Base-by-base conservation (phyloP, 2,113 vertebrate genomes). In the Pelvicachromis taeniatus region DNA sequence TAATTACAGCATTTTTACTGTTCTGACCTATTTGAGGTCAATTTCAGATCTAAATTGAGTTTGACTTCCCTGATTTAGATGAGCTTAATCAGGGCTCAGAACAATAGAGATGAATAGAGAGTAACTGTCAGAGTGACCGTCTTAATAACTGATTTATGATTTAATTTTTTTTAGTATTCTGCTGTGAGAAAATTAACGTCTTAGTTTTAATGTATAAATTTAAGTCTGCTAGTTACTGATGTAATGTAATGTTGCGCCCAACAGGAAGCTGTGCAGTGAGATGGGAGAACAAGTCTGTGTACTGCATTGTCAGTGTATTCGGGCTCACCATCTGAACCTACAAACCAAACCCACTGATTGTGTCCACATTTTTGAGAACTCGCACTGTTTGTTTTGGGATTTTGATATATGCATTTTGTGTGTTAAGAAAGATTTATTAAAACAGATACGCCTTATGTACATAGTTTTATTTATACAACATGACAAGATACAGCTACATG, bases 241-340 rank as follows among this genome's bases (percentile, higher is more conserved):
- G 11, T 17, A 8, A 45, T 38, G 7, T 21, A 33, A 80, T 56
- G 8, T 55, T 81, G 3, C 78, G 21, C 54, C 58, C 52, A 82
- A 88, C 94, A 99, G 98, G 97, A 89, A 97, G 97, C 94, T 98
- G 97, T 91, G 96, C 97, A 0, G 97, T 98, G 88, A 97, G 96
- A 93, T 98, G 98, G 98, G 98, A 99, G 92, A 99, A 99, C 87
- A 97, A 98, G 93, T 97, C 97, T 68, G 97, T 98, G 97, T 98
- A 97, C 94, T 99, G 98, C 92, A 97, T 98, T 2, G 96, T 99
- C 94, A 98, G 92, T 80, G 96, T 98, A 91, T 99, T 98, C 50
- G 98, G 97, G 31, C 96, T 99, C 52, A 96, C 97, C 80, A 95
- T 98, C 59, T 98, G 91, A 97, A 88, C 7, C 9, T 52, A 35